These are phyloP conservation scores for Vesta saturnalis DNA, from an alignment of 2,888 invertebrate genomes.

Conservation along the genomic window DNA sequence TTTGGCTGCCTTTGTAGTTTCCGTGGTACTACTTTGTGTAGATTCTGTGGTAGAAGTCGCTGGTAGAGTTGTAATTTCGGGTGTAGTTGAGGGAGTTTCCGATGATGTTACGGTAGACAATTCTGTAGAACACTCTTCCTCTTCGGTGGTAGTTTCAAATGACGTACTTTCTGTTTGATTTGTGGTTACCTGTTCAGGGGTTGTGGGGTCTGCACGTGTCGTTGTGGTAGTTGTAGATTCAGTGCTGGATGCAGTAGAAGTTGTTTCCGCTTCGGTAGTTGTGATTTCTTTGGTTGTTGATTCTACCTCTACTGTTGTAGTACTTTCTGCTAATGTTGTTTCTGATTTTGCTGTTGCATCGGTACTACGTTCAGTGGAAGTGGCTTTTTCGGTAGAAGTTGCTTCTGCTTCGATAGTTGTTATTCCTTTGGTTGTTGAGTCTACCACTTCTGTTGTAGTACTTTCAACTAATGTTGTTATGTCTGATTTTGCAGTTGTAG, in stretches of 20 bases:
- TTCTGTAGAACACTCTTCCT: too few relatives aligned
- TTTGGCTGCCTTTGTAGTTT: too few relatives aligned
- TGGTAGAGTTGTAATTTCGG: too few relatives aligned
- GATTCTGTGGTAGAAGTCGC: too few relatives aligned
- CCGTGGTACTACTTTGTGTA: too few relatives aligned
- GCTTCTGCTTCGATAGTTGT: not conserved
- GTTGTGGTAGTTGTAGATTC: not conserved
- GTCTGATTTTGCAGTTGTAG: not conserved
- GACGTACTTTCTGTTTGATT: not conserved
- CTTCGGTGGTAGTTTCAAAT: too few relatives aligned
- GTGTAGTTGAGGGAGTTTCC: too few relatives aligned
- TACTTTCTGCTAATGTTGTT: not conserved
- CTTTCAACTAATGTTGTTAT: not conserved
- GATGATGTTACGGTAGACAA: too few relatives aligned
- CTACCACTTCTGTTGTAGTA: slow-evolving; percentile 7
- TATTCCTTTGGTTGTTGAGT: not conserved
- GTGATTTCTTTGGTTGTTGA: not conserved
- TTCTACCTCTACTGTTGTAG: not conserved
- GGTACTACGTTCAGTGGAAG: not conserved
- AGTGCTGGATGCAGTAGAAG: not conserved
- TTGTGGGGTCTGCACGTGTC: not conserved
- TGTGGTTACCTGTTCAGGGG: not conserved
- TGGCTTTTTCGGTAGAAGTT: not conserved
- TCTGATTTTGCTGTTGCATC: not conserved
- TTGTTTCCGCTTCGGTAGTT: not conserved